Evolutionary conservation across 2,113 vertebrate genomes (phyloP).

Genomic region (Oncorhynchus mykiss): DNA sequence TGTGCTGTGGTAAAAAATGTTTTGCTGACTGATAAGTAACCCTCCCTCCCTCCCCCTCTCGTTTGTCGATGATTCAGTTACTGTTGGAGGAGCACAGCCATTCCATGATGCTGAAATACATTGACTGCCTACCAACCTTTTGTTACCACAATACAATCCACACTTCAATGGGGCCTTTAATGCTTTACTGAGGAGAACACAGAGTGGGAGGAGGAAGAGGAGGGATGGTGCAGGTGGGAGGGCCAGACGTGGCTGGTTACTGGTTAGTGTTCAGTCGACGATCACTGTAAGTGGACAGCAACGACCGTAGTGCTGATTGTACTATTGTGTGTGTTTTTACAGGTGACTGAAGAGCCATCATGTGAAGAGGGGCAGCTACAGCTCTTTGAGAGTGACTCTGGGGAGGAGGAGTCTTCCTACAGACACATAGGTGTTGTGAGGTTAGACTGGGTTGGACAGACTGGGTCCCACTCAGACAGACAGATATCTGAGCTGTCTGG

Average conservation of each 20-base stretch:
- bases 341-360: conserved; percentile 4
- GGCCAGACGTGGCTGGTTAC: conserved; percentile 65
- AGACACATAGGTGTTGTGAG: conserved; percentile 20
- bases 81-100: conserved; percentile 92
- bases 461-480: not conserved
- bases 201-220: conserved; percentile 55
- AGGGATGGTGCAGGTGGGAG: conserved; percentile 51
- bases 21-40: not conserved
- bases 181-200: conserved; percentile 10
- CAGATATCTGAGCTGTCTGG: not conserved
- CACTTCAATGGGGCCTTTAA: conserved; percentile 78
- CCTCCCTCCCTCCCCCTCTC: not conserved
- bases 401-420: conserved; percentile 2
- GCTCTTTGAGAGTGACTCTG: not conserved
- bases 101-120: conserved; percentile 87
- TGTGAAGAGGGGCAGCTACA: conserved; percentile 27
- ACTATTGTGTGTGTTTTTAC: not conserved
- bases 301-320: not conserved
- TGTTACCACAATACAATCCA: conserved; percentile 83
- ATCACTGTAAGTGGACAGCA: no score
- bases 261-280: not conserved
- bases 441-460: conserved; percentile 21
- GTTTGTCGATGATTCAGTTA: conserved; percentile 87
- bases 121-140: conserved; percentile 89
- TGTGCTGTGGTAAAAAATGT: not conserved